Percentiles rank a stretch among this genome's conserved stretches.
Evolutionary conservation across 2,113 vertebrate genomes (phyloP).

Genomic region (Protobothrops flavoviridis): DNA sequence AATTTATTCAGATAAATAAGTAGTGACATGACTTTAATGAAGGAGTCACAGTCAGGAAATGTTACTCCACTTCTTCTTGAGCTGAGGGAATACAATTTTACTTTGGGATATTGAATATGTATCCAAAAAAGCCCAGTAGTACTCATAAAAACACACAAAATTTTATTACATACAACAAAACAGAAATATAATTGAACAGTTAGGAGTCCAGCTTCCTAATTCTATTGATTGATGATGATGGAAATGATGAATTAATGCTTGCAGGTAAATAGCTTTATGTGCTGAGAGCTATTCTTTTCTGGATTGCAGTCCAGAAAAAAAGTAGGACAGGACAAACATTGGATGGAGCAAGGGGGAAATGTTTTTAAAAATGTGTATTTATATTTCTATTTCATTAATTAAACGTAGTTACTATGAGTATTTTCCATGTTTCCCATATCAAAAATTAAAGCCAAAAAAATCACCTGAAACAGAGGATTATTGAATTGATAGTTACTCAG

Average conservation of each 20-base stretch:
- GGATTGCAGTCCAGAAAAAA: neutral
- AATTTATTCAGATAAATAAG: slow-evolving; percentile 15
- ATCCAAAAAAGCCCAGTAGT: neutral
- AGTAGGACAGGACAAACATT: neutral
- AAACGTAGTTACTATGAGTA: neutral
- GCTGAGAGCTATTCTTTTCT: neutral
- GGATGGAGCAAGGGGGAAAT: neutral
- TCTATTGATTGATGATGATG: neutral
- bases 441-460: neutral
- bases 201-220: neutral
- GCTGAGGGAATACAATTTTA: slow-evolving; percentile 9
- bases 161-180: neutral
- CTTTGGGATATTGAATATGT: neutral
- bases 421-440: neutral
- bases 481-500: neutral
- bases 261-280: neutral
- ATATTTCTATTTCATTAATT: neutral
- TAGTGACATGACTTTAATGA: slow-evolving; percentile 10
- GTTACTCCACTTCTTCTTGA: slow-evolving; percentile 8
- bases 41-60: slow-evolving; percentile 11
- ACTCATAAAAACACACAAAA: neutral
- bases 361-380: neutral
- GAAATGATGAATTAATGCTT: neutral
- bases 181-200: neutral
- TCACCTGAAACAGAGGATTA: neutral